Evolutionary conservation across 2,113 vertebrate species (phyloP).

Genomic region (Alethe castanea): DNA sequence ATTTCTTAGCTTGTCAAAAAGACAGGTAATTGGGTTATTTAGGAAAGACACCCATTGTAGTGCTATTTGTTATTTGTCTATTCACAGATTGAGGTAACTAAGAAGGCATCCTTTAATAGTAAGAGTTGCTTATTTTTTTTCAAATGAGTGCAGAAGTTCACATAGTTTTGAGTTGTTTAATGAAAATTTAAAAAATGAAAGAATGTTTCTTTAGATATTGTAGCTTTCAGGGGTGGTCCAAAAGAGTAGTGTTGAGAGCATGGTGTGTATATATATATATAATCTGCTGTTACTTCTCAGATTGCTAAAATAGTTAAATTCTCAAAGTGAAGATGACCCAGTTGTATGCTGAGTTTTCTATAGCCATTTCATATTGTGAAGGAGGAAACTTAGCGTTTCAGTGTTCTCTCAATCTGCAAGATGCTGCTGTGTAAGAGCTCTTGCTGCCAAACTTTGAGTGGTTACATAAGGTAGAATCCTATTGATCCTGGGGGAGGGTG

Average conservation of each 20-base stretch:
- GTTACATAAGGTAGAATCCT: not conserved
- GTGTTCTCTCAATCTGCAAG: not conserved
- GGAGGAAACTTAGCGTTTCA: not conserved
- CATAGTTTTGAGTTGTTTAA: not conserved
- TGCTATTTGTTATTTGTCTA: not conserved
- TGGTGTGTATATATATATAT: no score
- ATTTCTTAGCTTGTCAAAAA: not conserved
- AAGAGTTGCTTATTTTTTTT: not conserved
- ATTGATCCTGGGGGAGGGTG: not conserved
- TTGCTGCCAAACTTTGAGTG: not conserved
- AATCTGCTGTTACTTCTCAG: not conserved
- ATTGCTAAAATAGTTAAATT: not conserved
- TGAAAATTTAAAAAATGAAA: not conserved
- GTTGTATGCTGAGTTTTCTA: not conserved
- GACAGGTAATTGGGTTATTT: not conserved
- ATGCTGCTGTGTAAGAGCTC: not conserved
- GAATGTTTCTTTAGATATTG: not conserved
- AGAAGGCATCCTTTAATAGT: not conserved
- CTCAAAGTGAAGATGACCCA: not conserved
- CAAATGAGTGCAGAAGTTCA: not conserved
- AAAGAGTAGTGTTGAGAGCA: not conserved
- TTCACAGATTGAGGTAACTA: not conserved
- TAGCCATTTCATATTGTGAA: not conserved
- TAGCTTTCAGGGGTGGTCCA: not conserved
- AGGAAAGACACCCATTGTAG: not conserved